Base-by-base conservation (phyloP, 2,888 invertebrate species). In the Plagodis dolabraria region DNA sequence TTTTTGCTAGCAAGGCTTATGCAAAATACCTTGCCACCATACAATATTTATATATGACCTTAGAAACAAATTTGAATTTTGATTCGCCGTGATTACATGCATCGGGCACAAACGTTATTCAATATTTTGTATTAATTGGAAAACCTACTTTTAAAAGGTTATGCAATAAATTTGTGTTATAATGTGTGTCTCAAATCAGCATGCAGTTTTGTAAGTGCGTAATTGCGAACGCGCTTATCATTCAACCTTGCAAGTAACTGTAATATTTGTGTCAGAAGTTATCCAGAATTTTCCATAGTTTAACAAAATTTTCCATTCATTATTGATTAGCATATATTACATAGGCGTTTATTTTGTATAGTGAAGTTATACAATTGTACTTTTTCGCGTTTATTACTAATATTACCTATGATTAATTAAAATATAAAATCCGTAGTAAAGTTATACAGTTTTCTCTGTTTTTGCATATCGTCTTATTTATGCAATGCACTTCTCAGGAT, bases 11-110 rank as follows among this genome's bases (percentile, higher is more conserved):
- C 22, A 22, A 22, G 22, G 22, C n/a, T n/a, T 22, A 22, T 2
- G 22, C 4, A 22, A 22, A 22, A 22, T 22, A 22, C 38, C 7
- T 5, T 38, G 38, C 38, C 11, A 12, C 11, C 10, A n/a, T 9
- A 7, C 43, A 12, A 4, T 6, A 22, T 22, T n/a, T n/a, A 22
- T 22, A 22, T 22, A 22, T 22, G 22, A 80, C 82, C 82, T 79
- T 82, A 65, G 71, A 61, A 76, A 77, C 73, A 72, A 70, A 80
- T 81, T 80, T 77, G 75, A 83, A 82, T 83, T 77, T 77, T 80
- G 80, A 77, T 82, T 22, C 1, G 22, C 67, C 69, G 60, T 67
- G 70, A 79, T 76, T 76, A 75, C 57, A 68, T 73, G 50, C 68
- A 66, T 67, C 62, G 60, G 60, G 69, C 64, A 63, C 70, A 60